phyloP scores from a whole-genome alignment of 2,888 invertebrate species.

The Drosophila paranaensis region DNA sequence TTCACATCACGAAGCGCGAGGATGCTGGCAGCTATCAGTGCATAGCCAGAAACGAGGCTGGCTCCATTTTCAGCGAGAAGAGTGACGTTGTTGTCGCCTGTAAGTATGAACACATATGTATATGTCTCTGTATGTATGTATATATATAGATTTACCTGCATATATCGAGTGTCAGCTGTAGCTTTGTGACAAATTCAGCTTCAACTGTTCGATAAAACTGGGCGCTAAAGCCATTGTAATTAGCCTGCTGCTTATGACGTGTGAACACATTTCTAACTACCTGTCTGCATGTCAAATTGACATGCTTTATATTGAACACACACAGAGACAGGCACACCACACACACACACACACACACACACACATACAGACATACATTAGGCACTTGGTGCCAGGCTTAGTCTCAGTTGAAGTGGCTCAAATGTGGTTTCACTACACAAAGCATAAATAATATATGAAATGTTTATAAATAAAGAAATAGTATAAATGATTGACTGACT shows the following conservation, averaged over 20 bases:
- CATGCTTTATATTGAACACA: constrained; percentile 1
- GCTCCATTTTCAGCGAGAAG: constrained; percentile 96
- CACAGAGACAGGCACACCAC: neutral
- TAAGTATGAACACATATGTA: constrained; percentile 86
- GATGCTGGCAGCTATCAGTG: constrained; percentile 97
- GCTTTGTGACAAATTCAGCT: constrained; percentile 7
- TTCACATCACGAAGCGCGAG: constrained; percentile 91
- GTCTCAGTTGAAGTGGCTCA: neutral
- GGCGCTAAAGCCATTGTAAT: constrained; percentile 9
- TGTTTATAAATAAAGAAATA: neutral
- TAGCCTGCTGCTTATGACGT: constrained; percentile 5
- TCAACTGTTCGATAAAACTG: constrained; percentile 1
- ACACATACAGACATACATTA: neutral
- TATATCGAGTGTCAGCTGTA: neutral
- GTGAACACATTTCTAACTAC: constrained; percentile 2
- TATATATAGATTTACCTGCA: neutral
- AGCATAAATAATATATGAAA: neutral
- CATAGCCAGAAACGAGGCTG: constrained; percentile 95
- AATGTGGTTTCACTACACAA: constrained; percentile 1
- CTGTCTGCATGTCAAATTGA: constrained; percentile 4
- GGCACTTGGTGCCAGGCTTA: neutral
- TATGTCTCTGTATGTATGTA: too few species aligned
- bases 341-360: neutral
- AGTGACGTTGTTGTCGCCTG: constrained; percentile 96
- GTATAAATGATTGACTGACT: neutral